Conservation (phyloP, 2,888 invertebrate species). For the Zootermopsis nevadensis region DNA sequence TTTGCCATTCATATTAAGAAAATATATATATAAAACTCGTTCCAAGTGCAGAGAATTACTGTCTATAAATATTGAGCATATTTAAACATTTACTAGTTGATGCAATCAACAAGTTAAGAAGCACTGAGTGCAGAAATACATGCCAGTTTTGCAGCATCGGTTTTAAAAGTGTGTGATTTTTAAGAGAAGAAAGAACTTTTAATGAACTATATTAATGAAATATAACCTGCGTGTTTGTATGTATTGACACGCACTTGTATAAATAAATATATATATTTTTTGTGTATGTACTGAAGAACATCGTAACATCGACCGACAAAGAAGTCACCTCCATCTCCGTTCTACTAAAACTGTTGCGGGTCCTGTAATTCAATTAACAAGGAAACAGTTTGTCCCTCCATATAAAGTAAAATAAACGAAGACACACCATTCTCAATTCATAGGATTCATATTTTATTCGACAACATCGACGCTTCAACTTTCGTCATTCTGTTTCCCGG, state of each 20-base stretch:
- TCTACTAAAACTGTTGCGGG: conserved; percentile 47
- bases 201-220: conserved; percentile 48
- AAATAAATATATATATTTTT: conserved; percentile 51
- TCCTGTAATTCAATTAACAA: conserved; percentile 46
- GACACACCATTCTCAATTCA: conserved; percentile 1
- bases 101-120: conserved; percentile 27
- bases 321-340: conserved; percentile 49
- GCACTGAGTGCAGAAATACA: conserved; percentile 25
- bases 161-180: conserved; percentile 50
- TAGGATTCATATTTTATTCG: conserved; percentile 35
- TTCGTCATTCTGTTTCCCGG: conserved; percentile 47
- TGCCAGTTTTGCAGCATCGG: conserved; percentile 4
- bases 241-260: conserved; percentile 44
- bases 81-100: conserved; percentile 15
- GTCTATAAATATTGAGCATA: conserved; percentile 20
- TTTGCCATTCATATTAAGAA: conserved; percentile 54
- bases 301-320: conserved; percentile 49
- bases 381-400: conserved; percentile 52
- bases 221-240: conserved; percentile 44
- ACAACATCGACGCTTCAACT: conserved; percentile 38
- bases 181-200: conserved; percentile 49
- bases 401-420: conserved; percentile 34
- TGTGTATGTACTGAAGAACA: conserved; percentile 49
- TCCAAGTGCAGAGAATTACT: conserved; percentile 50
- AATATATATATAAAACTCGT: conserved; percentile 52